Evolutionary conservation across 35 echinoderm and acorn worm species (phyloP).

Genomic region (Stichopus chloronotus): DNA sequence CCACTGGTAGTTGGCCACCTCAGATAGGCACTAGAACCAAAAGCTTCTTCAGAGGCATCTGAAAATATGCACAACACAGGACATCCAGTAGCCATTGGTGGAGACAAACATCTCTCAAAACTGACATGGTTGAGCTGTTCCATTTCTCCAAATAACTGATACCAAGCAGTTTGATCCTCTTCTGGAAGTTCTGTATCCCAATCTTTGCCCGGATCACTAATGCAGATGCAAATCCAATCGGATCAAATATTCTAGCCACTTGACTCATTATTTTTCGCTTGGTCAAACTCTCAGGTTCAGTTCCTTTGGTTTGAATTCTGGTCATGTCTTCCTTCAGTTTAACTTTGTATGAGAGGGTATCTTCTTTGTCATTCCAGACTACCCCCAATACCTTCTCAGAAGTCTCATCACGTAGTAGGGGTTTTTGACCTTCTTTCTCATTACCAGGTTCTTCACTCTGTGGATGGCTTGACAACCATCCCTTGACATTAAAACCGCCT

Average conservation of each 20-base stretch:
- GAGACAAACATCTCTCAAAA: constrained; percentile 63
- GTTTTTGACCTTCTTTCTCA: background rate
- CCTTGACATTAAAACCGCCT: constrained; percentile 52
- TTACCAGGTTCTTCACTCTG: background rate
- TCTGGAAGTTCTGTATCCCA: constrained; percentile 63
- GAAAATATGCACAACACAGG: constrained; percentile 63
- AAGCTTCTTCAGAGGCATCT: constrained; percentile 73
- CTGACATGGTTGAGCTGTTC: constrained; percentile 30
- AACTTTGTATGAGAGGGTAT: constrained; percentile 26
- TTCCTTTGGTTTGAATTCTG: background rate
- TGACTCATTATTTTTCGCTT: constrained; percentile 71
- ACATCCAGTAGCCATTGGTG: constrained; percentile 21
- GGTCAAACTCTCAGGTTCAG: constrained; percentile 50
- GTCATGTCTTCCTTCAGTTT: constrained; percentile 3
- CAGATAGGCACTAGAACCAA: constrained; percentile 66
- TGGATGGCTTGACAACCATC: constrained; percentile 43
- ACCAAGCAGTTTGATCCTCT: constrained; percentile 28
- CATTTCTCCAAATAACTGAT: constrained; percentile 68
- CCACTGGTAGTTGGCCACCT: constrained; percentile 49
- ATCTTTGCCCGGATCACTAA: constrained; percentile 80
- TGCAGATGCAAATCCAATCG: constrained; percentile 79
- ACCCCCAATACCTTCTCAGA: constrained; percentile 63
- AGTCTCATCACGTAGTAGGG: background rate
- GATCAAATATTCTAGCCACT: constrained; percentile 73
- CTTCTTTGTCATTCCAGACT: constrained; percentile 58